Evolutionary conservation across 2,888 invertebrate species (phyloP).

Genomic region (Diplolepis rosae): DNA sequence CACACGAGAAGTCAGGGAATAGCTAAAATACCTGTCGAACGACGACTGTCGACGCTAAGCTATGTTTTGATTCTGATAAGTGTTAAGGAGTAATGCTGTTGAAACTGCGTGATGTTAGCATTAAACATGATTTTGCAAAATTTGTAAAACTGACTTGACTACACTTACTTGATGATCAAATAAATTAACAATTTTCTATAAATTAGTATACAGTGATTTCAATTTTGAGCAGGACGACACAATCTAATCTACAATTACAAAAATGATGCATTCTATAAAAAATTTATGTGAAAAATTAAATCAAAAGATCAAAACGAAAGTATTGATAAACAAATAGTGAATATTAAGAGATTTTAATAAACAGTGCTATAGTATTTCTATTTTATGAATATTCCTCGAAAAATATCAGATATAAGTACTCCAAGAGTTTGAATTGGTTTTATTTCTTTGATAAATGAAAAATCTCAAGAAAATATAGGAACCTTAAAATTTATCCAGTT

Average conservation of each 20-base stretch:
- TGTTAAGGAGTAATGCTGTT: conserved; percentile 30
- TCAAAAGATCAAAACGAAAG: no score
- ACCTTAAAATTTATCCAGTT: not conserved
- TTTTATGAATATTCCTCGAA: not conserved
- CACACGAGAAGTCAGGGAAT: conserved; percentile 34
- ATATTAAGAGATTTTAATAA: no score
- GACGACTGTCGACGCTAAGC: conserved; percentile 61
- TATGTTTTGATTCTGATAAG: conserved; percentile 39
- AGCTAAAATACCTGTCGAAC: conserved; percentile 66
- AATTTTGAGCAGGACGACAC: not conserved
- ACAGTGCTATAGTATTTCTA: no score
- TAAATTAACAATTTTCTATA: not conserved
- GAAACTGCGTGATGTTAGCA: not conserved
- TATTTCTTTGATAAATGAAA: not conserved
- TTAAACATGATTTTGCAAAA: not conserved
- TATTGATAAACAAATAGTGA: no score
- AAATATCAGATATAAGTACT: not conserved
- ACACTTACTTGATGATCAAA: not conserved
- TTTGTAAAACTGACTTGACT: not conserved
- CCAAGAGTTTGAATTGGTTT: not conserved
- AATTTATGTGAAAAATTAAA: not conserved
- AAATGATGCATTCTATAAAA: not conserved
- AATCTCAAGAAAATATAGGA: not conserved
- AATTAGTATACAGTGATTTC: not conserved
- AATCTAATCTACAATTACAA: not conserved